Base-by-base conservation (phyloP, 2,113 vertebrate species). In the Antechinus flavipes region DNA sequence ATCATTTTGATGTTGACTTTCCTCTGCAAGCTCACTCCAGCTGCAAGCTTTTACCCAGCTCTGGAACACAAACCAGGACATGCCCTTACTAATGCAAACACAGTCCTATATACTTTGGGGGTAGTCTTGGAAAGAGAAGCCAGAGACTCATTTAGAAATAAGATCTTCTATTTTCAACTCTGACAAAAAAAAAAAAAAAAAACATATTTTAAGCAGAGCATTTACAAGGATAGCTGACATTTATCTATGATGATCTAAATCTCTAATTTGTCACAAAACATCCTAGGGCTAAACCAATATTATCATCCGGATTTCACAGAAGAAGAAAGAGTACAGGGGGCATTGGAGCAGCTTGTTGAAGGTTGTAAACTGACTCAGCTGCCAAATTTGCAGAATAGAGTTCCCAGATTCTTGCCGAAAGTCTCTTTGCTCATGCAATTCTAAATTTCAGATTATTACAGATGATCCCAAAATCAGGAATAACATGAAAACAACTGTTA, bases 41-140 rank as follows among this genome's bases (percentile, higher is more conserved):
- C 97, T 98, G 96, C 54, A 97, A 97, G 96, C 95, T 95, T 96
- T 90, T 96, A 95, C 92, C 92, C 50, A 96, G 89, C n/a, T 97
- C 93, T 61, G 42, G 94, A 53, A 12, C 90, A 94, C 93, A 97
- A 56, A 1, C 89, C 95, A 95, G 95, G 54, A 92, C 94, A 53
- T 97, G 93, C 93, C 54, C 92, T 96, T 95, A 96, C 91, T 95
- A 97, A 96, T 0, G 30, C 89, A 97, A 97, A 97, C 91, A 96
- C 0, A 54, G 10, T 50, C 27, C n/a, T 84, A 42, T 42, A 92
- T 94, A 91, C 95, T 58, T 49, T 94, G 93, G 96, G 95, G 47
- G 12, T 95, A 94, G 58, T 90, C 91, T 11, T 42, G 47, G 49
- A 27, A 49, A 95, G 47, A 91, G 11, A 76, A 90, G 26, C 47